These are phyloP conservation scores for Mergus octosetaceus DNA, from an alignment of 2,797 vertebrate genomes.

Conservation along the genomic window DNA sequence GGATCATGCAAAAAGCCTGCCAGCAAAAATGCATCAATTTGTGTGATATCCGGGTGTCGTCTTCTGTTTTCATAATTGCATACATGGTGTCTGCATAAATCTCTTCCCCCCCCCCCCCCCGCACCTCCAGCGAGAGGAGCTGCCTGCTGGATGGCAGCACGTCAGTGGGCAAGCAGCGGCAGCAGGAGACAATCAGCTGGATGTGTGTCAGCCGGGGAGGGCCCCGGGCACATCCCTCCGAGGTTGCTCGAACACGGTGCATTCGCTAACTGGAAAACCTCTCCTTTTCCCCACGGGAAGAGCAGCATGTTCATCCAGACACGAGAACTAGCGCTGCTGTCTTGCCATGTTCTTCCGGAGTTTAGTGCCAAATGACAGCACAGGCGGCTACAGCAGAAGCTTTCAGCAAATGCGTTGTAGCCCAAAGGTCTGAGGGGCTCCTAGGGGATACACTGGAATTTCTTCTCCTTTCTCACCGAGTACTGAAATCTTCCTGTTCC, in stretches of 20 bases:
- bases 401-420: not conserved
- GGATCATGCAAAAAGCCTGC: slow-evolving; percentile 66
- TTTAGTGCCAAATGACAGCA: slow-evolving; percentile 63
- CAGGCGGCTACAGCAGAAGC: not conserved
- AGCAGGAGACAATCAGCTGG: slow-evolving; percentile 41
- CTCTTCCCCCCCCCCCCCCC: not conserved
- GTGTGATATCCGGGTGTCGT: slow-evolving; percentile 67
- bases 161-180: slow-evolving; percentile 48
- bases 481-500: not conserved
- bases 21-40: slow-evolving; percentile 73
- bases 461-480: not conserved
- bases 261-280: slow-evolving; percentile 1
- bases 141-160: slow-evolving; percentile 52
- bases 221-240: not conserved
- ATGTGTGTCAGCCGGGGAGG: slow-evolving; percentile 8
- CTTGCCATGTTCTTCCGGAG: slow-evolving; percentile 57
- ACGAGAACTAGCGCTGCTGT: slow-evolving; percentile 56
- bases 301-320: slow-evolving; percentile 50
- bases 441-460: not conserved
- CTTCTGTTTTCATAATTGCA: slow-evolving; percentile 72
- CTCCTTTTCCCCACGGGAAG: slow-evolving; percentile 28
- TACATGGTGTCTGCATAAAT: slow-evolving; percentile 74
- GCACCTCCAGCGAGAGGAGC: slow-evolving; percentile 56
- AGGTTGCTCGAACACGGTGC: not conserved
- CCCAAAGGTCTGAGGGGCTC: slow-evolving; percentile 29